Base-by-base conservation (phyloP, 2,113 vertebrate species). In the Blennius ocellaris region DNA sequence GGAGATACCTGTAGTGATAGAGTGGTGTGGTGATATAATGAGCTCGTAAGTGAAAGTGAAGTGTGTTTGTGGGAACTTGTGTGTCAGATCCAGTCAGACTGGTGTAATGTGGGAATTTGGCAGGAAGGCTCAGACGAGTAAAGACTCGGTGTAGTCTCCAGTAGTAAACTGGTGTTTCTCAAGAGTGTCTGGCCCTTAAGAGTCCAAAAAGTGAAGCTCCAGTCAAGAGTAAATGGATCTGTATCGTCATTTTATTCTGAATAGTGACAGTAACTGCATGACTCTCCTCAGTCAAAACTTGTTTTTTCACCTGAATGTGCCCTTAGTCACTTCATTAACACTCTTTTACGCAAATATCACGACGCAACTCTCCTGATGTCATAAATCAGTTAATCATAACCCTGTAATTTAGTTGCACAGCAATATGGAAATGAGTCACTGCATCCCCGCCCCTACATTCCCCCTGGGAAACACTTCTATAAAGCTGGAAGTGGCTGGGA, bases 381-480 rank as follows among this genome's bases (percentile, higher is more conserved):
- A 80, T 6, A 5, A 9, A 36, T 17, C 2, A 36, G 47, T 61
- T 60, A 8, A 49, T 65, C 60, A 61, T 41, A 14, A 14, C 8
- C 8, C 15, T 41, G 0, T 10, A 2, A 44, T 41, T 4, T 5
- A 1, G 48, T 8, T 17, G 0, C 7, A 4, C 6, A 5, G 5
- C 5, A 1, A 0, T 16, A 54, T 76, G 7, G 7, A 57, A 73
- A 73, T 90, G 90, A 90, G 57, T 88, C 86, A 92, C 16, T 16
- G 2, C 36, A 71, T 64, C 80, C 69, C 88, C 91, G 86, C 90
- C 93, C 88, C 75, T 54, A 3, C 14, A 45, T 2, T 45, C 58
- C 79, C 62, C 21, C n/a, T 11, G 51, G 50, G 72, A 59, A 73
- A 56, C 12, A 12, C 6, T 11, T 0, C 9, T 90, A 90, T 93